phyloP scores from a whole-genome alignment of 1,140 invertebrate species.

The Telenomus remus region DNA sequence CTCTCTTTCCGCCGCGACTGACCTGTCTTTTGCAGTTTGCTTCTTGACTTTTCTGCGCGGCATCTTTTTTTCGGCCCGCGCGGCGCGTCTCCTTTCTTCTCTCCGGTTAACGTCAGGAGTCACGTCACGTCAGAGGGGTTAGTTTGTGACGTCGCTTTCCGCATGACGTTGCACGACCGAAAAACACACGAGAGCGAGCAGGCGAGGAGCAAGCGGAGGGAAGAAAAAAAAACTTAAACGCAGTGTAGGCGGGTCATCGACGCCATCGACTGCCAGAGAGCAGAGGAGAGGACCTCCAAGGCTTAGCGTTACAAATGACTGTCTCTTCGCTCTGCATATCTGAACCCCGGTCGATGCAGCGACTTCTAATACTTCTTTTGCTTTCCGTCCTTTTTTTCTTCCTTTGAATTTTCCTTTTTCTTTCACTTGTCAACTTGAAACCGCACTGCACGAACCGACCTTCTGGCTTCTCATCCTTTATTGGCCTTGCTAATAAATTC shows the following conservation, averaged over 20 bases:
- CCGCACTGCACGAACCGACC: too few species aligned
- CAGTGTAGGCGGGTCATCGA: conserved; percentile 44
- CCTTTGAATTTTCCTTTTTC: conserved; percentile 8
- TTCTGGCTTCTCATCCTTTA: too few species aligned
- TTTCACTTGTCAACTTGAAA: too few species aligned
- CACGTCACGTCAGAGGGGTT: conserved; percentile 56
- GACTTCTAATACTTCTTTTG: conserved; percentile 34
- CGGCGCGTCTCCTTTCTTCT: conserved; percentile 47
- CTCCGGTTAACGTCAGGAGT: conserved; percentile 53
- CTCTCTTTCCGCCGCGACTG: too few species aligned
- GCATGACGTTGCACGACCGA: conserved; percentile 45
- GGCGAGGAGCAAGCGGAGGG: conserved; percentile 22
- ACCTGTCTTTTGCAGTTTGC: conserved; percentile 51
- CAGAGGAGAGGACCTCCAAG: conserved; percentile 11
- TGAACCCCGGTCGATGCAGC: conserved; percentile 21
- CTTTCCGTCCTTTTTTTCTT: conserved; percentile 32
- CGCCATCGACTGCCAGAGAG: conserved; percentile 37
- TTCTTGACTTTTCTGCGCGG: conserved; percentile 28
- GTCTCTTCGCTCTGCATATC: conserved; percentile 47
- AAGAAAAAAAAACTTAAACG: conserved; percentile 32
- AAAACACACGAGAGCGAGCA: conserved; percentile 38
- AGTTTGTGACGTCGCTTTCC: conserved; percentile 54
- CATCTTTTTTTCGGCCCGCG: conserved; percentile 39
- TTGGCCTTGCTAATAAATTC: too few species aligned
- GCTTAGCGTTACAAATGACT: conserved; percentile 50